phyloP scores from a whole-genome alignment of 2,113 vertebrate genomes.

The Cisticola juncidis region DNA sequence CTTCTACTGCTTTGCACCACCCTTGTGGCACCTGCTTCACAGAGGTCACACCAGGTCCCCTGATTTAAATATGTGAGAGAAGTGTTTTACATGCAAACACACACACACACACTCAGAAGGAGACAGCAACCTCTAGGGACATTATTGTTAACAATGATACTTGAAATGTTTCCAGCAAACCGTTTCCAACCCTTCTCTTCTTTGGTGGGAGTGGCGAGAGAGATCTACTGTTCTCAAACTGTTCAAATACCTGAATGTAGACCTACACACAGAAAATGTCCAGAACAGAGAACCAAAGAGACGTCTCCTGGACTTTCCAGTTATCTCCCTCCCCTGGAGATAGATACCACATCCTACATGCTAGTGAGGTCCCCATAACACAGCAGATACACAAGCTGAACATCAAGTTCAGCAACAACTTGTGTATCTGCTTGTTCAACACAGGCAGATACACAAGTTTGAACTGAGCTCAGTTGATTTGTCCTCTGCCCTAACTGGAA shows the following conservation, averaged over 20 bases:
- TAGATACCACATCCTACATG: accelerated
- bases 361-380: not conserved
- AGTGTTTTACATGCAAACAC: not conserved
- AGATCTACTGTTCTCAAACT: not conserved
- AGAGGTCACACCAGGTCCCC: not conserved
- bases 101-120: not conserved
- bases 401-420: no score
- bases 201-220: not conserved
- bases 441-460: not conserved
- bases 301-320: not conserved
- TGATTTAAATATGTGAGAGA: not conserved
- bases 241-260: not conserved
- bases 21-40: not conserved
- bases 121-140: not conserved
- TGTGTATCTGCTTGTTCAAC: no score
- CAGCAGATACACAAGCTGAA: not conserved
- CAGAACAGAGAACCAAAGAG: not conserved
- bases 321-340: not conserved
- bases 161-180: not conserved
- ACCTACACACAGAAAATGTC: not conserved
- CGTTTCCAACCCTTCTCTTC: not conserved
- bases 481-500: not conserved
- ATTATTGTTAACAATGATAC: not conserved
- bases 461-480: not conserved
- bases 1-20: not conserved